phyloP scores from a whole-genome alignment of 2,888 invertebrate species.

The Lasioglossum pauxillum region DNA sequence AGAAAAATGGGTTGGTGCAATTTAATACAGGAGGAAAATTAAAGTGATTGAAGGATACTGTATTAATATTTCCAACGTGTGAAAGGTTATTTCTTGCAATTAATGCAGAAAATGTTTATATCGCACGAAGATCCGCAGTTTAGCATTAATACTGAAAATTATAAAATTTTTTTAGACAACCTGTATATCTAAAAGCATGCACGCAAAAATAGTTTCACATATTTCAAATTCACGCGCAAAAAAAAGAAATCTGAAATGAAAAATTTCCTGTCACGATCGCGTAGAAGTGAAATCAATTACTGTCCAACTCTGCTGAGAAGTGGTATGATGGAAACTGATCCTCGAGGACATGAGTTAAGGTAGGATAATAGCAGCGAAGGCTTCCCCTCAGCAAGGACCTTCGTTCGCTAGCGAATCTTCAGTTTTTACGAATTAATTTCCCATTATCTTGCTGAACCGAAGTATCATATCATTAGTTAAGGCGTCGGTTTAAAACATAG shows the following conservation, averaged over 20 bases:
- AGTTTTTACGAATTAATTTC: constrained; percentile 70
- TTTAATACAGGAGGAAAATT: too few species aligned
- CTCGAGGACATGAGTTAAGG: constrained; percentile 3
- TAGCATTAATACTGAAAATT: too few species aligned
- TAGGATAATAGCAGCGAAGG: constrained; percentile 57
- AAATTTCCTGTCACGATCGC: not conserved
- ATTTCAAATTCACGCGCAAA: not conserved
- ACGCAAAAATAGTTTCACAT: not conserved
- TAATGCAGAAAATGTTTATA: too few species aligned
- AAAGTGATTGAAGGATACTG: too few species aligned
- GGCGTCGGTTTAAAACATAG: constrained; percentile 70
- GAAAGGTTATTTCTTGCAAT: too few species aligned
- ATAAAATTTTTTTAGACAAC: not conserved
- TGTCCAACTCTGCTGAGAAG: constrained; percentile 4
- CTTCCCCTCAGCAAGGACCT: constrained; percentile 77
- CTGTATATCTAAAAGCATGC: not conserved
- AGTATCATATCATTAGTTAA: constrained; percentile 82
- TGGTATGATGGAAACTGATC: not conserved
- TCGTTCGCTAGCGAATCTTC: constrained; percentile 62
- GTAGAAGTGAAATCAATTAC: not conserved
- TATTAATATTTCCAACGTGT: too few species aligned
- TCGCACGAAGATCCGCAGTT: too few species aligned
- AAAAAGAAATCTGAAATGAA: not conserved
- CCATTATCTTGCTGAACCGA: constrained; percentile 82
- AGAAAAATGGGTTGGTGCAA: too few species aligned